Conservation (phyloP, 2,888 invertebrate genomes). For the Malthinus seriepunctatus region DNA sequence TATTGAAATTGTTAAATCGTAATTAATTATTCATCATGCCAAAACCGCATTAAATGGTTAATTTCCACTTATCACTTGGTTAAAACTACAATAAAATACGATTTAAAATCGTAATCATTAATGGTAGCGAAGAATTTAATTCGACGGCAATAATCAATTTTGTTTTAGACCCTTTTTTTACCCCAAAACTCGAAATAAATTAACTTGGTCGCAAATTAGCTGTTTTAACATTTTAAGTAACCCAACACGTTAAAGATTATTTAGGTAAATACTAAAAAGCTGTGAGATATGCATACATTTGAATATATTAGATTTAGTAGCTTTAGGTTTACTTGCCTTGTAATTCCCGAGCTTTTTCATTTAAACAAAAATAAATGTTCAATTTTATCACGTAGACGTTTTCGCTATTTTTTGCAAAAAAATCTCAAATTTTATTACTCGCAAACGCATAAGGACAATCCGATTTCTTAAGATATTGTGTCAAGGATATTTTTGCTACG, state of each 20-base stretch:
- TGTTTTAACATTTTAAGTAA: slow-evolving; percentile 20
- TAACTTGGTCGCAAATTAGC: slow-evolving; percentile 19
- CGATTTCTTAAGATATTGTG: slow-evolving; percentile 17
- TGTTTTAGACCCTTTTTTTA: too few relatives aligned
- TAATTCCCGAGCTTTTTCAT: not conserved
- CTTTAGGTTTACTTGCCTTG: not conserved
- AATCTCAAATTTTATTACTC: slow-evolving; percentile 8
- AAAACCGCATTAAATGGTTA: too few relatives aligned
- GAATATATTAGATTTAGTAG: slow-evolving; percentile 20
- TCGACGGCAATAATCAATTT: too few relatives aligned
- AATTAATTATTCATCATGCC: too few relatives aligned
- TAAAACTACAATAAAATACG: too few relatives aligned
- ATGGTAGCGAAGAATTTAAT: too few relatives aligned
- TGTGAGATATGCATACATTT: slow-evolving; percentile 28
- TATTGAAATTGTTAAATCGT: too few relatives aligned
- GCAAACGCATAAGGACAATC: slow-evolving; percentile 11
- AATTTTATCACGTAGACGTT: not conserved
- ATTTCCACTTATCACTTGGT: too few relatives aligned
- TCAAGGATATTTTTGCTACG: slow-evolving; percentile 22
- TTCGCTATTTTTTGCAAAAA: slow-evolving; percentile 1
- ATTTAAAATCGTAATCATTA: too few relatives aligned
- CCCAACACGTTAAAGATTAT: slow-evolving; percentile 23
- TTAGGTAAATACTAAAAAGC: slow-evolving; percentile 25
- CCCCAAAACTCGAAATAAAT: not conserved
- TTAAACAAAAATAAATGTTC: slow-evolving; percentile 9